Evolutionary conservation across 1,140 invertebrate genomes (phyloP).

Genomic region (Drosophila jambulina): DNA sequence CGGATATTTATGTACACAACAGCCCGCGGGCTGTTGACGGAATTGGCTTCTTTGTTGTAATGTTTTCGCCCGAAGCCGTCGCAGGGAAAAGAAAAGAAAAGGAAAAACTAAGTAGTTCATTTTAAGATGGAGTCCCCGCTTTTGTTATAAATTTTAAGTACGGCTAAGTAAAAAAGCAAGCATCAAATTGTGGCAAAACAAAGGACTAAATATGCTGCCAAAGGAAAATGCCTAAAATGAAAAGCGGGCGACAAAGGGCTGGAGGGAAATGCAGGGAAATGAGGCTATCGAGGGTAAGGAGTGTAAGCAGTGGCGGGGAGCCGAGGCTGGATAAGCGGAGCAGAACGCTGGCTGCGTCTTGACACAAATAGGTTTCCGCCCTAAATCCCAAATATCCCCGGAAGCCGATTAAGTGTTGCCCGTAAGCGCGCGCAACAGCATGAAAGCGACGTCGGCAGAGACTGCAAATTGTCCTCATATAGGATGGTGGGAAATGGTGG

Average conservation of each 20-base stretch:
- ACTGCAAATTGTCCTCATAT: slow-evolving; percentile 69
- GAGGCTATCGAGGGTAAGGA: slow-evolving; percentile 19
- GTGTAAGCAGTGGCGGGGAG: slow-evolving; percentile 12
- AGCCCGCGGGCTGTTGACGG: slow-evolving; percentile 54
- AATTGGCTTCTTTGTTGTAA: slow-evolving; percentile 82
- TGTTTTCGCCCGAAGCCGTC: slow-evolving; percentile 55
- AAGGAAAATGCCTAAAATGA: slow-evolving; percentile 77
- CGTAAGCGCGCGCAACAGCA: slow-evolving; percentile 78
- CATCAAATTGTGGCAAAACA: slow-evolving; percentile 78
- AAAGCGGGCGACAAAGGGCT: slow-evolving; percentile 49
- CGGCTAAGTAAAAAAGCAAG: slow-evolving; percentile 79
- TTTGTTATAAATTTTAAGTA: slow-evolving; percentile 83
- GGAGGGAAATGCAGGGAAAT: slow-evolving; percentile 25
- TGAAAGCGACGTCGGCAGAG: slow-evolving; percentile 53
- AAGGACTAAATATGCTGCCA: slow-evolving; percentile 71
- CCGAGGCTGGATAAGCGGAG: slow-evolving; percentile 25
- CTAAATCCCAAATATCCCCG: slow-evolving; percentile 82
- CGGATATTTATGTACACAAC: slow-evolving; percentile 40
- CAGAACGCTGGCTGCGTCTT: slow-evolving; percentile 68
- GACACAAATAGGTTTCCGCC: slow-evolving; percentile 83
- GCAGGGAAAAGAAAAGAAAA: slow-evolving; percentile 3
- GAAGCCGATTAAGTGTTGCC: slow-evolving; percentile 83
- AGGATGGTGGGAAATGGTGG: slow-evolving; percentile 1
- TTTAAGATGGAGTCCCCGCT: slow-evolving; percentile 60
- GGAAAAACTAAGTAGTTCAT: slow-evolving; percentile 77